Base-by-base conservation (phyloP, 2,113 vertebrate species). In the Planiliza haematocheilus region DNA sequence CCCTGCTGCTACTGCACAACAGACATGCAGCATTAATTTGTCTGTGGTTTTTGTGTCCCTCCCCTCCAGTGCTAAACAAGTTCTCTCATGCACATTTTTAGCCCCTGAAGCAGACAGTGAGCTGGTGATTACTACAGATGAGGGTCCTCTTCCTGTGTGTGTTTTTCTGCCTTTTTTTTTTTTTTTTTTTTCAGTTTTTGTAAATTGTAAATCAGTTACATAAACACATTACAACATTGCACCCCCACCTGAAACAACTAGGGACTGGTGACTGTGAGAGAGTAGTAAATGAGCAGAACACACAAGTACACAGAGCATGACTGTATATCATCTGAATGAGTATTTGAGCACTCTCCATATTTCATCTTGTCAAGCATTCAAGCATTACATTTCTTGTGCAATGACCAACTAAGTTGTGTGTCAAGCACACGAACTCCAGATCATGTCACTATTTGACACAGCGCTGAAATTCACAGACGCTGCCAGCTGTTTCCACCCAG, bases 191-290 rank as follows among this genome's bases (percentile, higher is more conserved):
- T 68, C 34, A n/a, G 14, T 69, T 53, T 60, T 52, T 43, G 42
- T 17, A 11, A 83, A 58, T 66, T 74, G 66, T 79, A 84, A 91
- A 90, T 89, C 84, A 73, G 57, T 46, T 63, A 12, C 8, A 78
- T 72, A 68, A 42, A 74, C 58, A 52, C 36, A 55, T 43, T 65
- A 49, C 39, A 59, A 5, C 24, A 30, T 30, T 30, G 24, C 24
- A 30, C 46, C 46, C 74, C 79, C 83, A 85, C 84, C 62, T 89
- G 83, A 77, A 83, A 68, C 73, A 43, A 18, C 21, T 59, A 72
- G 46, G 20, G 24, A 42, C 52, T 38, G 6, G 7, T 30, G 7
- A 30, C 24, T 49, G 34, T 56, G 30, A 57, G 24, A 30, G 24
- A 30, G 55, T 62, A 56, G 51, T 55, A 74, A 79, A 68, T 63